Base-by-base conservation (phyloP, 2,797 vertebrate genomes). In the Diplodus sargus region DNA sequence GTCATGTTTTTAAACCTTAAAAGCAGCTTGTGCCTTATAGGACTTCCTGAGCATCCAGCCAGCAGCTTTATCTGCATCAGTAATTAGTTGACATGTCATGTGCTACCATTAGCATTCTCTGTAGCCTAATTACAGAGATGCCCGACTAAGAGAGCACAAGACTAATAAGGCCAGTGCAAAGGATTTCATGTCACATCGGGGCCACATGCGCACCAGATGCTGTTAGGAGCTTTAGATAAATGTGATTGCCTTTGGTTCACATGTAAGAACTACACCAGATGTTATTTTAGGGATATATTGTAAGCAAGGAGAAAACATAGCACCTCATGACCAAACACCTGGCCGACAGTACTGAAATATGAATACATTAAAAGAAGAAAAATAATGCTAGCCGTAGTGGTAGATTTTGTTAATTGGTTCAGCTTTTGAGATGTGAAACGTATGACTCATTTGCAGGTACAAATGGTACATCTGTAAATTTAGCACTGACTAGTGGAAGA, bases 71-170 rank as follows among this genome's bases (percentile, higher is more conserved):
- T 45, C 45, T 15, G 20, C 18, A 20, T 45, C 61, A 48, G 61
- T 63, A n/a, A 64, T 49, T 20, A 48, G 62, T 20, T 48, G 48
- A 52, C 7, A 65, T 65, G 48, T 51, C 47, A 39, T 28, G 51
- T 65, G 62, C 25, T 30, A n/a, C 47, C 47, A 20, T 62, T 48
- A 4, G 5, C 16, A 25, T 42, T 39, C 9, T 11, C 30, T 34
- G 10, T 39, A 39, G 39, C 39, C 59, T 61, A 20, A 17, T 61
- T n/a, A 59, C 30, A 10, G 57, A 39, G 10, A 39, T 2, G 9
- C 39, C 39, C 9, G 39, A 39, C 39, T 39, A 11, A 39, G 39
- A 34, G 30, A 47, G 15, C 20, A 52, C 5, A n/a, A 10, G 49
- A n/a, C 49, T 51, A 47, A 47, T 47, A 47, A 4, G 14, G 45